A percentile compares a stretch with the other conserved stretches of the same genome.
phyloP scores from a whole-genome alignment of 2,113 vertebrate genomes.

The Protobothrops flavoviridis region DNA sequence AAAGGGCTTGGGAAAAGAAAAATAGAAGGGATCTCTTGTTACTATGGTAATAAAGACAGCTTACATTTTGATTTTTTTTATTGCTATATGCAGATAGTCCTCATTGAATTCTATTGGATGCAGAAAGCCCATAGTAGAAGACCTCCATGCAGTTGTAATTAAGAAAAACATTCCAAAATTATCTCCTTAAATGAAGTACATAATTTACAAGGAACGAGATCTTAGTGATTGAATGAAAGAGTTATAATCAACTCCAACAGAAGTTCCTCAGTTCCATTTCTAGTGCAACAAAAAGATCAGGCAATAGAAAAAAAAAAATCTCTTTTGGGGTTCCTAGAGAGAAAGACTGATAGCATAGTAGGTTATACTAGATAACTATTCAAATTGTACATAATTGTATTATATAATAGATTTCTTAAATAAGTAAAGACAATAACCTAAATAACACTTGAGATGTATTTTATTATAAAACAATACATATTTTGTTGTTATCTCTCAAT shows the following conservation, averaged over 20 bases:
- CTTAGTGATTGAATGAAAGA: neutral
- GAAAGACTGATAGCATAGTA: neutral
- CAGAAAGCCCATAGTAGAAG: slow-evolving; percentile 3
- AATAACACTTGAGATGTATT: slow-evolving; percentile 12
- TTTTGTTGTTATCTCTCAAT: neutral
- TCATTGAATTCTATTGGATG: neutral
- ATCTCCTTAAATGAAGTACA: slow-evolving; percentile 12
- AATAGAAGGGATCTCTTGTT: slow-evolving; percentile 22
- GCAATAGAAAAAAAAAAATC: neutral
- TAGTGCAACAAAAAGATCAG: neutral
- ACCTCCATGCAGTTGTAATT: neutral
- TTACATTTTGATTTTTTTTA: neutral
- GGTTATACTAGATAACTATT: neutral
- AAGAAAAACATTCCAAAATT: neutral
- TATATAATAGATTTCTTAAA: neutral
- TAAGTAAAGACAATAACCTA: slow-evolving; percentile 17
- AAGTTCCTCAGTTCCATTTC: neutral
- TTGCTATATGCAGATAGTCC: slow-evolving; percentile 26
- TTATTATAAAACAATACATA: neutral
- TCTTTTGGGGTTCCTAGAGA: neutral
- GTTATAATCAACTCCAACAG: neutral
- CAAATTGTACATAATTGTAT: neutral
- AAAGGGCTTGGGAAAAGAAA: neutral
- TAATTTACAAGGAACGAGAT: neutral
- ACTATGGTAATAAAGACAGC: slow-evolving; percentile 45